A percentile compares a stretch with the other conserved stretches of the same genome.
phyloP scores from a whole-genome alignment of 2,888 invertebrate species.

The Chironomus riparius region DNA sequence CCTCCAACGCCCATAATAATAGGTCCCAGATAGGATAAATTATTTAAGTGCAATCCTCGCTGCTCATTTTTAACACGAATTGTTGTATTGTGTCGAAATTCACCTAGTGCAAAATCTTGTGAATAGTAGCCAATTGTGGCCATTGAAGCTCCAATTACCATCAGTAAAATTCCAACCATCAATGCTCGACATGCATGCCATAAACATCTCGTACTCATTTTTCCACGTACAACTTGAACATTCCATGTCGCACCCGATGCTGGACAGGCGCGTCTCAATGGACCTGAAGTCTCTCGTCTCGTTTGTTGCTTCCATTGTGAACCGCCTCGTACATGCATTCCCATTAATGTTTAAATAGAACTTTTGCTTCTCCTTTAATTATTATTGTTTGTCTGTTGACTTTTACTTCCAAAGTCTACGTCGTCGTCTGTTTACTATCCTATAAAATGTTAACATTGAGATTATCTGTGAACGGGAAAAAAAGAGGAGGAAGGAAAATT shows the following conservation, averaged over 20 bases:
- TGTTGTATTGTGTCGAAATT: conserved; percentile 68
- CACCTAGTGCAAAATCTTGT: conserved; percentile 68
- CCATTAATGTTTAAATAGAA: neutral
- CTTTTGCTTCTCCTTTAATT: neutral
- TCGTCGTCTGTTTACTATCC: neutral
- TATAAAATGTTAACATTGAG: neutral
- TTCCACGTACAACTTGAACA: conserved; percentile 75
- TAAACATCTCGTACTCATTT: conserved; percentile 79
- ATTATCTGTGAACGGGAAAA: neutral
- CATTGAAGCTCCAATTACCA: conserved; percentile 86
- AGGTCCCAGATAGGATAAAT: conserved; percentile 91
- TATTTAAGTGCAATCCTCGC: conserved; percentile 75
- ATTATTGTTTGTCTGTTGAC: too few species aligned
- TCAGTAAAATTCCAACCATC: conserved; percentile 74
- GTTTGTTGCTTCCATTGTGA: conserved; percentile 34
- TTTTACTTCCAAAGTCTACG: neutral
- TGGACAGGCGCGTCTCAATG: conserved; percentile 61
- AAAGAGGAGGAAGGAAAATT: neutral
- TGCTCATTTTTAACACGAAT: conserved; percentile 69
- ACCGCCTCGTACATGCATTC: conserved; percentile 38
- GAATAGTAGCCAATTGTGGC: conserved; percentile 89
- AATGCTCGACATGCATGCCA: conserved; percentile 93
- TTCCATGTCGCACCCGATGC: conserved; percentile 79
- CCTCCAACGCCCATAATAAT: conserved; percentile 97
- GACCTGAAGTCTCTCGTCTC: conserved; percentile 39